Conservation (phyloP, 2,797 vertebrate species). For the Pogoniulus pusillus region DNA sequence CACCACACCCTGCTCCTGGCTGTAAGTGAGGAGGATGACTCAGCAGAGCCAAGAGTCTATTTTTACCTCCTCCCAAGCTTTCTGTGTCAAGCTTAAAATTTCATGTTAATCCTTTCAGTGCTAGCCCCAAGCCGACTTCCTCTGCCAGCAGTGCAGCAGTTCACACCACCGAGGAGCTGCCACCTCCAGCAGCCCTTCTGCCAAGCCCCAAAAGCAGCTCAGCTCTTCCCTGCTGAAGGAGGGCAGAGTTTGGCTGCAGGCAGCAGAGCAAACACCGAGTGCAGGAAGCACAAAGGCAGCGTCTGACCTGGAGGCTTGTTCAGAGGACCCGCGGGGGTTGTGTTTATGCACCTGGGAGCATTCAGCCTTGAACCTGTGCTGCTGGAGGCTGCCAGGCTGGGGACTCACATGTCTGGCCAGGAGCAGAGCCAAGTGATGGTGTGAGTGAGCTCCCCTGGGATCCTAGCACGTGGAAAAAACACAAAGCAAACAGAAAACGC, state of each 20-base stretch:
- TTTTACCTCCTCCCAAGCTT: slow-evolving; percentile 10
- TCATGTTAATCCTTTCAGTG: neutral
- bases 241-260: accelerated
- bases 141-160: neutral
- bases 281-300: accelerated
- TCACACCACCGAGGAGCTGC: accelerated
- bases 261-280: neutral
- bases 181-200: accelerated
- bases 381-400: accelerated
- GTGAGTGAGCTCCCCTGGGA: neutral
- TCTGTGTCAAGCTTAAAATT: neutral
- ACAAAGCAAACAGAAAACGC: too few relatives aligned
- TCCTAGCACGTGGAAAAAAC: neutral
- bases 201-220: neutral
- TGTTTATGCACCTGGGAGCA: neutral
- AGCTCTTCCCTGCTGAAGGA: neutral
- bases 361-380: neutral
- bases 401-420: accelerated
- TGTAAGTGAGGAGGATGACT: neutral
- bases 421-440: neutral
- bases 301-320: neutral
- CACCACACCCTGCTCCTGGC: accelerated
- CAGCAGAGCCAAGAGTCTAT: neutral
- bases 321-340: neutral
- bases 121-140: accelerated